Percentiles rank a stretch among this genome's conserved stretches.
These are phyloP conservation scores for Columbina picui DNA, from an alignment of 2,113 vertebrate species.

Conservation along the genomic window DNA sequence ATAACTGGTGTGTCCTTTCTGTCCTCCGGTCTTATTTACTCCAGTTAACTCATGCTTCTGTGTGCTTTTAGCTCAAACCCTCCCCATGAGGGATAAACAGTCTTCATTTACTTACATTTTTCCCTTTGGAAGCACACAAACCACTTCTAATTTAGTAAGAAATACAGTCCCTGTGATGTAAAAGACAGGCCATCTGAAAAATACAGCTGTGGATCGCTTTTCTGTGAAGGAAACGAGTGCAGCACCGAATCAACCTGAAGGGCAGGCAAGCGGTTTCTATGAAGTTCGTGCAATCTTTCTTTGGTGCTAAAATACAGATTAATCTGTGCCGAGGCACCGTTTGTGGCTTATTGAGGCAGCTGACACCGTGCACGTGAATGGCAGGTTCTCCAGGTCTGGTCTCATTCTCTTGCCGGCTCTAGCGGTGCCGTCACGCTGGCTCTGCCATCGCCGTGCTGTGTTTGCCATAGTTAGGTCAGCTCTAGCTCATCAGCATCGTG, in stretches of 20 bases:
- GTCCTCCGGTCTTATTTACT: neutral
- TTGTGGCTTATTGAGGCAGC: neutral
- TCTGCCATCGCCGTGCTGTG: rapidly evolving
- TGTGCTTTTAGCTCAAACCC: neutral
- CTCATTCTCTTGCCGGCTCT: neutral
- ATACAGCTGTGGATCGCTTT: neutral
- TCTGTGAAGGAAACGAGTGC: neutral
- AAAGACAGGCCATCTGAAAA: neutral
- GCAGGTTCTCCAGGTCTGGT: neutral
- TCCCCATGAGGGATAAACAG: neutral
- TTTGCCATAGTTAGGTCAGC: neutral
- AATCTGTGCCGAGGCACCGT: neutral
- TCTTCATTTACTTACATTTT: rapidly evolving
- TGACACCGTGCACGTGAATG: rapidly evolving
- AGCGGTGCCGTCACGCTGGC: rapidly evolving
- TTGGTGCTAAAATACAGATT: neutral
- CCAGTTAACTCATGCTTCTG: neutral
- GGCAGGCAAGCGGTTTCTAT: rapidly evolving
- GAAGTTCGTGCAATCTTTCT: neutral
- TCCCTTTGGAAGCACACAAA: neutral
- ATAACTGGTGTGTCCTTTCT: neutral
- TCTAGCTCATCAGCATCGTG: neutral
- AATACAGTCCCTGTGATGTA: neutral
- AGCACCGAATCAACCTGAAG: neutral
- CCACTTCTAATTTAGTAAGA: neutral